Percentiles rank a stretch among this genome's conserved stretches.
phyloP scores from a whole-genome alignment of 1,140 invertebrate genomes.

The Diachasmimorpha longicaudata region DNA sequence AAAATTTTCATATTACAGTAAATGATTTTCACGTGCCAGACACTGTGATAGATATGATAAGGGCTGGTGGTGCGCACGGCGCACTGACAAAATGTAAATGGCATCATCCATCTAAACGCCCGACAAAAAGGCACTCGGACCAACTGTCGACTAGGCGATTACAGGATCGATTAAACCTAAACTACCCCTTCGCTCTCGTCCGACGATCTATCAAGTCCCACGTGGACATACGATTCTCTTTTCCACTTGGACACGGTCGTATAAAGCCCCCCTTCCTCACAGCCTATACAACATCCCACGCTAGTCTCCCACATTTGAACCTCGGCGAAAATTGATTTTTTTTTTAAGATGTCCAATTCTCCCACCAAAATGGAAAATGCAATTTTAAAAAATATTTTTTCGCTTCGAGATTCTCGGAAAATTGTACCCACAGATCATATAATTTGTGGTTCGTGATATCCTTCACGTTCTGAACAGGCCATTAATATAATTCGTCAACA shows the following conservation, averaged over 20 bases:
- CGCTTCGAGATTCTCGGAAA: too few relatives aligned
- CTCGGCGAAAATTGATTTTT: background rate
- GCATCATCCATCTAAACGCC: conserved; percentile 59
- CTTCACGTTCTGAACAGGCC: conserved; percentile 13
- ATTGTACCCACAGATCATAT: too few relatives aligned
- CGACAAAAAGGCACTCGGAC: conserved; percentile 59
- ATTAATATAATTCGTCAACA: conserved; percentile 61
- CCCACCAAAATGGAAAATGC: too few relatives aligned
- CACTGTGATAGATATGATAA: conserved; percentile 61
- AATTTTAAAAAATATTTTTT: too few relatives aligned
- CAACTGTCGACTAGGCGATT: conserved; percentile 63
- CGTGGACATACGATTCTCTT: conserved; percentile 6
- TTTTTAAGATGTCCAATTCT: background rate
- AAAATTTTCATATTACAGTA: too few relatives aligned
- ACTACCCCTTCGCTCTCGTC: conserved; percentile 61
- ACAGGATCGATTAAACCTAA: conserved; percentile 63
- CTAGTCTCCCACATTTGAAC: background rate
- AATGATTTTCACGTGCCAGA: background rate
- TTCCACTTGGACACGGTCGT: background rate
- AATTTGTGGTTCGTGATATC: too few relatives aligned
- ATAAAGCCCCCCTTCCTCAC: background rate
- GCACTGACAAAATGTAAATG: conserved; percentile 65
- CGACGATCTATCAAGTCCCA: conserved; percentile 60
- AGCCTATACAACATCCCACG: background rate
- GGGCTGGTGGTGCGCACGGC: conserved; percentile 53